Base-by-base conservation (phyloP, 37 sponge, comb jelly and placozoan species). In the Petrosia ficiformis region DNA sequence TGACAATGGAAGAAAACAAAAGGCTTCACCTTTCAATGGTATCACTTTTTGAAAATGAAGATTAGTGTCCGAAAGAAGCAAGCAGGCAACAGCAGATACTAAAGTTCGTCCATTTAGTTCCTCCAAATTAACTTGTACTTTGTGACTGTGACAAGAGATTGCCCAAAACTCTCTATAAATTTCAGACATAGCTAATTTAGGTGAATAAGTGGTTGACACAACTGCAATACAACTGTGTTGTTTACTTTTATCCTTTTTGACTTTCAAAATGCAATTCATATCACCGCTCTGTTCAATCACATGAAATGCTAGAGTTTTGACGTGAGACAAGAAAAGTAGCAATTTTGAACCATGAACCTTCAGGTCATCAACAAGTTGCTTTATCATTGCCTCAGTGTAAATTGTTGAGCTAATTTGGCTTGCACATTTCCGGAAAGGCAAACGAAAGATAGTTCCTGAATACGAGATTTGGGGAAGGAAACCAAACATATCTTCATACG, bases 391-490 rank as follows among this genome's bases (percentile, higher is more conserved):
- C 43, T 73, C 57, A 42, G 4, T 81, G 52, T 67, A 79, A 6
- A 85, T 39, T 21, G 77, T 75, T 35, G 59, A 43, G 34, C 69
- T 79, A 42, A 73, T 34, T 6, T 84, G 75, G 74, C 82, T 82
- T 11, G 68, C n/a, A 34, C 28, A 25, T 11, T 44, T 76, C 4
- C 90, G 77, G 43, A 90, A 81, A 26, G 90, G 90, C 64, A 90
- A 85, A 1, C 90, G 68, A 57, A 90, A 90, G 52, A 90, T 39
- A n/a, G 90, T 90, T 16, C 90, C 90, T 58, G 35, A 30, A 42
- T 80, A 80, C 1, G 26, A 1, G 0, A 24, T 2, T 4, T n/a
- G 14, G 2, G 24, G 41, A 32, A 70, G 22, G 69, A 85, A 90
- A 25, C 39, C 65, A 81, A 71, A 85, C 29, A 90, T 31, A 16